Evolutionary conservation across 2,113 vertebrate species (phyloP).

Genomic region (Epinephelus moara): DNA sequence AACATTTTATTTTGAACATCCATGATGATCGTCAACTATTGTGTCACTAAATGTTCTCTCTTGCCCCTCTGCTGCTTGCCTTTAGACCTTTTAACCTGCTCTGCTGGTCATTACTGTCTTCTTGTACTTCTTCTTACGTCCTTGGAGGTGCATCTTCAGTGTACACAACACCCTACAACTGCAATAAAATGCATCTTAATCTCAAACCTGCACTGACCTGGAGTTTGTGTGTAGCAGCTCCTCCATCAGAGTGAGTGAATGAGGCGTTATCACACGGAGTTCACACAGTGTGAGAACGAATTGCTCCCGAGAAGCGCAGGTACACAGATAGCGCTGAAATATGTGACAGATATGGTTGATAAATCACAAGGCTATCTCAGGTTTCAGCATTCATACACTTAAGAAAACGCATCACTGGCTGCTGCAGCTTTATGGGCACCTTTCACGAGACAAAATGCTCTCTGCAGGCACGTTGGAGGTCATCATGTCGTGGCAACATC

Average conservation of each 20-base stretch:
- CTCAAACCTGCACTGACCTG: constrained; percentile 35
- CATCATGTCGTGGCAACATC: constrained; percentile 12
- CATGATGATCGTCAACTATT: not conserved
- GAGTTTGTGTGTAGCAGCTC: constrained; percentile 29
- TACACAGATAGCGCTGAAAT: constrained; percentile 60
- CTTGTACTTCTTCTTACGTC: not conserved
- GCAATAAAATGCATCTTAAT: constrained; percentile 54
- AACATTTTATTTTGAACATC: not conserved
- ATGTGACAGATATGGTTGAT: constrained; percentile 50
- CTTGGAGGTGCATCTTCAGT: constrained; percentile 15
- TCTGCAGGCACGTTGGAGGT: constrained; percentile 23
- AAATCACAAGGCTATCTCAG: constrained; percentile 53
- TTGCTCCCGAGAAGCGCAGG: constrained; percentile 35
- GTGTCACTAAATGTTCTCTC: not conserved
- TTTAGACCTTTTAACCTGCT: too few relatives aligned
- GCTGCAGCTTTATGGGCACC: constrained; percentile 9
- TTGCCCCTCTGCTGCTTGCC: not conserved
- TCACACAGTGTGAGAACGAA: constrained; percentile 36
- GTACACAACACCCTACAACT: constrained; percentile 25
- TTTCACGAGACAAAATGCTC: constrained; percentile 32
- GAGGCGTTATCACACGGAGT: constrained; percentile 36
- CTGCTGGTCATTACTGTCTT: not conserved
- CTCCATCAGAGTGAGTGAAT: constrained; percentile 57
- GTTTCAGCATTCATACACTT: constrained; percentile 36
- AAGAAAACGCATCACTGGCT: constrained; percentile 22